phyloP scores from a whole-genome alignment of 2,113 vertebrate genomes.

The Python bivittatus region DNA sequence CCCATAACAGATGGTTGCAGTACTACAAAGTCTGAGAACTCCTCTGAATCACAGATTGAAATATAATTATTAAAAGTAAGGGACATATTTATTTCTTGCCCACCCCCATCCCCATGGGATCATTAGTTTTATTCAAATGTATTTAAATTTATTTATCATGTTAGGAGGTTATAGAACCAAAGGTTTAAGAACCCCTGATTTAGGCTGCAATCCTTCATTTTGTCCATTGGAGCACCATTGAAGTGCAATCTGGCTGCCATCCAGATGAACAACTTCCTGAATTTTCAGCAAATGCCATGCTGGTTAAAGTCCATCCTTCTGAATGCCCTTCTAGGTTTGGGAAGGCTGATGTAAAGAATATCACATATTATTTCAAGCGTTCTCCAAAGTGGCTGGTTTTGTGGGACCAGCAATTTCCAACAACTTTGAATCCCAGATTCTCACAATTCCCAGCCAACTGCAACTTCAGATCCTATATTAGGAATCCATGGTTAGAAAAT shows the following conservation, averaged over 20 bases:
- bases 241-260: background rate
- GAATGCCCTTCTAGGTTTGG: background rate
- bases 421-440: background rate
- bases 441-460: background rate
- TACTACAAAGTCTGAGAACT: background rate
- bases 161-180: background rate
- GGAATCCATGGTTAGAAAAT: background rate
- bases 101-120: background rate
- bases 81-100: background rate
- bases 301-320: background rate
- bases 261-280: background rate
- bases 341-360: background rate
- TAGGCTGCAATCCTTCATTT: background rate
- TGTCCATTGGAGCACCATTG: background rate
- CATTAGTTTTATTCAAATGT: background rate
- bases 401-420: background rate
- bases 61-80: background rate
- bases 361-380: background rate
- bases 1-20: background rate
- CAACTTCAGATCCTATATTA: background rate
- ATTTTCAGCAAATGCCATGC: background rate
- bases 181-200: background rate
- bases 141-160: background rate
- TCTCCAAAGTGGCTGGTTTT: background rate
- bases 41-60: background rate